Percentiles rank a stretch among this genome's conserved stretches.
Evolutionary conservation across 2,888 invertebrate genomes (phyloP).

Genomic region (Aquatica leii): DNA sequence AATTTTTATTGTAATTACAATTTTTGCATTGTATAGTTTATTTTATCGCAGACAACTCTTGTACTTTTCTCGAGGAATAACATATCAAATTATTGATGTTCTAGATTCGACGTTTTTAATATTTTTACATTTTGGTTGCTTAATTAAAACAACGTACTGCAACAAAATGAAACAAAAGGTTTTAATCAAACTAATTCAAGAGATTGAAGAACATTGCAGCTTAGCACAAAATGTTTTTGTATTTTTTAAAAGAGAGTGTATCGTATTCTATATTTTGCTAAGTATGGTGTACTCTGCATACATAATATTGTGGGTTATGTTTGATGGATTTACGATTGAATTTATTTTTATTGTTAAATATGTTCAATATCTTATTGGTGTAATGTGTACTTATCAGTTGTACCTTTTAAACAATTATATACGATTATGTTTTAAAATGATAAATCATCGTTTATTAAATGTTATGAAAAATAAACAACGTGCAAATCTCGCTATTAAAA

Average conservation of each 20-base stretch:
- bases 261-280: neutral
- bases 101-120: constrained; percentile 5
- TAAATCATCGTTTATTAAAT: neutral
- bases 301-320: neutral
- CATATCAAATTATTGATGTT: neutral
- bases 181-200: neutral
- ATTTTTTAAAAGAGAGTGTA: neutral
- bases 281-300: neutral
- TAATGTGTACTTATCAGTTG: neutral
- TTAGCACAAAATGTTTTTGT: neutral
- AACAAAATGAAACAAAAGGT: neutral
- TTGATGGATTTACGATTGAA: neutral
- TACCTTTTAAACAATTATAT: constrained; percentile 1
- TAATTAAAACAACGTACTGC: neutral
- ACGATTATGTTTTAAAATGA: neutral
- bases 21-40: neutral
- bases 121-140: neutral
- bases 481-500: neutral
- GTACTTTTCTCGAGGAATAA: neutral
- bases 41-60: neutral
- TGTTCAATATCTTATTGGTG: neutral
- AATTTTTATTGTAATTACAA: neutral
- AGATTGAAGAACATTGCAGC: neutral
- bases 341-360: neutral
- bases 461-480: neutral